Evolutionary conservation across 2,113 vertebrate species (phyloP), one percentile per base, ranked within the genome.

Genomic region (Microcebus ravelobensis): DNA sequence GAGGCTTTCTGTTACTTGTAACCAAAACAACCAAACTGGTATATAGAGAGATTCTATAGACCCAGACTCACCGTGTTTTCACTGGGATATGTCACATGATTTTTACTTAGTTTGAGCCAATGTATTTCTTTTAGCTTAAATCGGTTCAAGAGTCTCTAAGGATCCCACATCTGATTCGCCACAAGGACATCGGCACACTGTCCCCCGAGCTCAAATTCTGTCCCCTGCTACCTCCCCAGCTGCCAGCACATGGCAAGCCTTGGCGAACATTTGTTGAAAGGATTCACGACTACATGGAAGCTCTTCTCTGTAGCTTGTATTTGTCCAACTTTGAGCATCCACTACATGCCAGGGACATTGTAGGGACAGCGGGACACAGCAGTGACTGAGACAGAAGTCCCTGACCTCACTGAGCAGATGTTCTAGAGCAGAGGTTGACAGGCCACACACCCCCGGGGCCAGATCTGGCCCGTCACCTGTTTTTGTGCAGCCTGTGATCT

Each of bases 111-210:
- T 63, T 81, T 77, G 31, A 82, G 11, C 27, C 71, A 61, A 25
- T 18, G 17, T 5, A 6, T 79, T 82, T 82, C 36, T 87, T 79
- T 59, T 70, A 14, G 34, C 23, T 83, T 84, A 50, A 77, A 6
- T 65, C 50, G 25, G 12, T 45, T 34, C 0, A 23, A 34, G 25
- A 29, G 2, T 67, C 45, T 74, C 76, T 21, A 7, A 96, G 87
- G 42, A 97, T 97, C 23, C 95, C 95, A 18, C 98, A 99, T 42
- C 97, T 94, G 25, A 21, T 74, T 71, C 8, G 20, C 21, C 34
- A 4, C 9, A 34, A 20, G 52, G 39, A 52, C 1, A 0, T 63
- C 27, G 12, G 17, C 10, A 71, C 86, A 36, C 39, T 13, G 29
- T 42, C 10, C 71, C 42, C 29, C 29, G 10, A 79, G 63, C 17